These are phyloP conservation scores for Antigone vipio DNA, from an alignment of 2,113 vertebrate genomes.

Conservation along the genomic window DNA sequence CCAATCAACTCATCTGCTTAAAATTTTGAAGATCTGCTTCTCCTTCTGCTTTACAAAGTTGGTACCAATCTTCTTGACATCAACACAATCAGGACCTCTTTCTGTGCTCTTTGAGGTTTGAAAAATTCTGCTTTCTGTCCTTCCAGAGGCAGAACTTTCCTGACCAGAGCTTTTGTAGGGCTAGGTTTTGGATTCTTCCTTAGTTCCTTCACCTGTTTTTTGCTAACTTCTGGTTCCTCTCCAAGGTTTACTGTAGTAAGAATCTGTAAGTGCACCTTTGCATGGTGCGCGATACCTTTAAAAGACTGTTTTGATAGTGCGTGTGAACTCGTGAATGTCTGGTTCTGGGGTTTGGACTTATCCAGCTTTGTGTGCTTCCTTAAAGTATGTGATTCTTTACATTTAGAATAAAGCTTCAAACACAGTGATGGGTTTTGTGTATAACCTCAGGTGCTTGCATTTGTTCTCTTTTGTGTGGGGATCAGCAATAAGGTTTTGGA, in stretches of 20 bases:
- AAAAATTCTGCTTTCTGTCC: neutral
- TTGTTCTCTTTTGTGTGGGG: neutral
- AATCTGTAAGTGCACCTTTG: neutral
- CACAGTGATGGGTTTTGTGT: neutral
- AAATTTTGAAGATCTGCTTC: neutral
- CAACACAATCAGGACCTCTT: neutral
- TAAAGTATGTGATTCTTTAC: neutral
- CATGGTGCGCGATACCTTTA: neutral
- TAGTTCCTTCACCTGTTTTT: neutral
- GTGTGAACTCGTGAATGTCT: neutral
- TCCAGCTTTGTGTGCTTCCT: neutral
- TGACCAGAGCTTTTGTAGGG: neutral
- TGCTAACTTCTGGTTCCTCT: neutral
- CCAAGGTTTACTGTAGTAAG: neutral
- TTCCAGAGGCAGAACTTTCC: neutral
- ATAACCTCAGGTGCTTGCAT: neutral
- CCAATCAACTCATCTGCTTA: neutral
- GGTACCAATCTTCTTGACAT: constrained; percentile 1
- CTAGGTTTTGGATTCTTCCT: neutral
- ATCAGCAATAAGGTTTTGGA: neutral
- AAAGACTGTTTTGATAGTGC: neutral
- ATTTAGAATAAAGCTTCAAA: neutral
- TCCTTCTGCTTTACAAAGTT: constrained; percentile 1
- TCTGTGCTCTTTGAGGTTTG: neutral
- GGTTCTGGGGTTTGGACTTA: neutral